Base-by-base conservation (phyloP, 1,140 invertebrate genomes). In the Plectus sambesii region DNA sequence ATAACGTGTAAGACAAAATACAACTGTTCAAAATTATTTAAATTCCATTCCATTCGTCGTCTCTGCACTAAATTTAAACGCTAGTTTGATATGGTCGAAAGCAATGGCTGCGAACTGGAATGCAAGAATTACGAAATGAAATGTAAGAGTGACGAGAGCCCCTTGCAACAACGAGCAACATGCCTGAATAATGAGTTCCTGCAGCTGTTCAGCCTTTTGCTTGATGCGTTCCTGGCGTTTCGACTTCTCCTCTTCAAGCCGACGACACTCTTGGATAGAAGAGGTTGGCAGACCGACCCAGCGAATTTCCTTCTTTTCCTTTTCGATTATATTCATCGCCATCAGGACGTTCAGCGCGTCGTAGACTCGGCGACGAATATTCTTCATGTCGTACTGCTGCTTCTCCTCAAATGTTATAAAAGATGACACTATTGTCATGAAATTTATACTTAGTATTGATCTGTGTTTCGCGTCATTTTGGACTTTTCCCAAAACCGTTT, bases 301-400 rank as follows among this genome's bases (percentile, higher is more conserved):
- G 67, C 83, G 77, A 51, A 99, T 99, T 77, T 99, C 93, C 72
- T 99, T 99, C 70, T 98, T 98, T 69, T 98, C 92, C 76, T 99
- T 99, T 42, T 88, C 90, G 71, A 99, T 98, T 58, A 99, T 97
- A 72, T 97, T 96, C 89, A 99, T 97, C 33, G 94, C 94, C 93
- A 99, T 98, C 47, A 99, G 77, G 35, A 99, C 94, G 75, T 99
- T 99, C 39, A 99, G 73, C 25, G 94, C 94, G 75, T 99, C 94
- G 71, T 99, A 99, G 23, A 99, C 94, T 63, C 94, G 79, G 68
- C 94, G 78, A 58, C 94, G 79, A 60, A 99, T 98, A 75, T 99
- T 99, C 73, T 99, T 99, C 76, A 98, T 90, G 75, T 98, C 93
- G 77, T 94, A 98, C 74, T 87, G 81, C 75, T 82, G 73, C 33